Conservation (phyloP, 2,797 vertebrate species). For the Halcyon chelicuti region DNA sequence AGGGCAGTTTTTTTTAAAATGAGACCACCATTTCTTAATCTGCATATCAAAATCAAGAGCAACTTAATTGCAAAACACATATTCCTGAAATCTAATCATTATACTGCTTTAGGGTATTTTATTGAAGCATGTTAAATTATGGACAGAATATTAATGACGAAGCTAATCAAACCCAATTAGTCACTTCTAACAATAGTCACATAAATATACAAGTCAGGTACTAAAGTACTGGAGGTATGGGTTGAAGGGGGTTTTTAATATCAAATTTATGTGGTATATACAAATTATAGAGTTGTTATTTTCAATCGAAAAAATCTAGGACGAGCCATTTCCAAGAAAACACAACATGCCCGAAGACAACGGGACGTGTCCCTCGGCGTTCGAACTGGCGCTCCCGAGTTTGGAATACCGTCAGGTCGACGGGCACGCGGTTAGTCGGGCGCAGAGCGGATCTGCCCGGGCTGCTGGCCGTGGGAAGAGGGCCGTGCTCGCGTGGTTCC, state of each 20-base stretch:
- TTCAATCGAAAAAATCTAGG: conserved; percentile 72
- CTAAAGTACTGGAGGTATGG: conserved; percentile 76
- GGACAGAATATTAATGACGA: conserved; percentile 89
- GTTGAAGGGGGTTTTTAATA: conserved; percentile 73
- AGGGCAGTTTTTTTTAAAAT: conserved; percentile 84
- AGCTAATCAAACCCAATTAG: conserved; percentile 90
- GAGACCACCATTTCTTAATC: conserved; percentile 89
- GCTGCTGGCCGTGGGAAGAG: not conserved
- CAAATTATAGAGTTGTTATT: conserved; percentile 73
- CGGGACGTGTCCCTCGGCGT: conserved; percentile 43
- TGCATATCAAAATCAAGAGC: conserved; percentile 90
- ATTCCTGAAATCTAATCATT: conserved; percentile 91
- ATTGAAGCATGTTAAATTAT: conserved; percentile 89
- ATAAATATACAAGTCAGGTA: conserved; percentile 89
- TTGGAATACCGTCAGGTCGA: not conserved
- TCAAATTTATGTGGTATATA: conserved; percentile 76
- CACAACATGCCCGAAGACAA: conserved; percentile 37
- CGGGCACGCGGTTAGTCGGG: not conserved
- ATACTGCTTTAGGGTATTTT: conserved; percentile 89
- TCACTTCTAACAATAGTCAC: conserved; percentile 89
- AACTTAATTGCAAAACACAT: conserved; percentile 91
- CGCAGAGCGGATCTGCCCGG: not conserved
- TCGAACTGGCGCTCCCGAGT: conserved; percentile 31
- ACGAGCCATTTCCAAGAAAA: conserved; percentile 71
- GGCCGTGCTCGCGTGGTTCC: not conserved